Conservation (phyloP, 92 coral and sea anemone species). For the Nematostella vectensis region DNA sequence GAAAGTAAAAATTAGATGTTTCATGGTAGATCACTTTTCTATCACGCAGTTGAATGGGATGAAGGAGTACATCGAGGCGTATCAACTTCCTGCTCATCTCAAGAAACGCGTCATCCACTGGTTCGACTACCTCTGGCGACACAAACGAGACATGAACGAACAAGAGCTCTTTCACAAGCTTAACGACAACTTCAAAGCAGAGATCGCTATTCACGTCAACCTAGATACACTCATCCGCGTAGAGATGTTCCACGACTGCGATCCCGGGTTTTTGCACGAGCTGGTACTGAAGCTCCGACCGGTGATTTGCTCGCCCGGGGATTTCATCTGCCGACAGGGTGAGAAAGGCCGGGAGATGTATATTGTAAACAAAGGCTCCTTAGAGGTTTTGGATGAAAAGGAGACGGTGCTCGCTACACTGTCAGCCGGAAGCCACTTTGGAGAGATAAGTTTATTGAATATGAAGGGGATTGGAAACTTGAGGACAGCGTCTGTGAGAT, state of each 20-base stretch:
- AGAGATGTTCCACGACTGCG: slow-evolving; percentile 88
- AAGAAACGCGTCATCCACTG: slow-evolving; percentile 80
- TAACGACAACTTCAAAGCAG: slow-evolving; percentile 85
- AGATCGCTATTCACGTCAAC: slow-evolving; percentile 88
- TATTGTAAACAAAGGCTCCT: slow-evolving; percentile 81
- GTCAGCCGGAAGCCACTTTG: slow-evolving; percentile 86
- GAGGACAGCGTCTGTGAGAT: slow-evolving; percentile 93
- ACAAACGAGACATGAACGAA: slow-evolving; percentile 75
- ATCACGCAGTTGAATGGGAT: slow-evolving; percentile 64
- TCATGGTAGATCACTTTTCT: too few relatives aligned
- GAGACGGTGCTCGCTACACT: slow-evolving; percentile 68
- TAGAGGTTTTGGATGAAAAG: slow-evolving; percentile 67
- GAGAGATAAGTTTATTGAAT: slow-evolving; percentile 88
- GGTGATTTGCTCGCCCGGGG: slow-evolving; percentile 86
- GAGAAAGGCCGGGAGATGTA: slow-evolving; percentile 96
- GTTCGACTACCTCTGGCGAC: slow-evolving; percentile 90
- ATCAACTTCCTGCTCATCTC: slow-evolving; percentile 74
- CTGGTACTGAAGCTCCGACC: slow-evolving; percentile 67
- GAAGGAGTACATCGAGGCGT: slow-evolving; percentile 72
- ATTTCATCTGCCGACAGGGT: slow-evolving; percentile 78
- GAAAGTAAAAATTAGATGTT: too few relatives aligned
- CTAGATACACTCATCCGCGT: slow-evolving; percentile 83
- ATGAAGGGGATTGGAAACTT: slow-evolving; percentile 93
- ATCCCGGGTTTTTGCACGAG: slow-evolving; percentile 87
- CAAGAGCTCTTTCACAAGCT: slow-evolving; percentile 71